A percentile compares a stretch with the other conserved stretches of the same genome.
These are phyloP conservation scores for Lumbricus terrestris DNA, from an alignment of 2,888 invertebrate species.

Conservation along the genomic window DNA sequence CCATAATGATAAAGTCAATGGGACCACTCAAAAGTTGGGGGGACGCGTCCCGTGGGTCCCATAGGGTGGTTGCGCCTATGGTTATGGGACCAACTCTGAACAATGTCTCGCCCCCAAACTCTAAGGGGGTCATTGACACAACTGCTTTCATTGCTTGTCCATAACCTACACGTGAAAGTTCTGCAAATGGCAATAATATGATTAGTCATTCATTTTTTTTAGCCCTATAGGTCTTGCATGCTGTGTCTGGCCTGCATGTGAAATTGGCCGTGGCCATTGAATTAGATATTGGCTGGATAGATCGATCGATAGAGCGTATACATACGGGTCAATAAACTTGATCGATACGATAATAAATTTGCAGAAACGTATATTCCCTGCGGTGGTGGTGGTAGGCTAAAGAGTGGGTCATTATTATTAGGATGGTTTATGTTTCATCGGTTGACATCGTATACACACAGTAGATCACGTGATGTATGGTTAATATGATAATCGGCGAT, in stretches of 20 bases:
- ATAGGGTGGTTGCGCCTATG: no score
- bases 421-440: neutral
- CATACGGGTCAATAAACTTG: neutral
- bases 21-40: no score
- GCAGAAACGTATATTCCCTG: neutral
- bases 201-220: neutral
- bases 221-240: neutral
- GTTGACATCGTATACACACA: neutral
- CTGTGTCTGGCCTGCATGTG: no score
- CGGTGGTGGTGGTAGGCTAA: no score
- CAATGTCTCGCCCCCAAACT: neutral
- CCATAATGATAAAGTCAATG: no score
- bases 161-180: neutral
- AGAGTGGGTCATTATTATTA: conserved; percentile 3
- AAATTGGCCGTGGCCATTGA: neutral
- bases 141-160: neutral
- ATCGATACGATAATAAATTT: neutral
- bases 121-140: neutral
- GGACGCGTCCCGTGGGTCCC: no score
- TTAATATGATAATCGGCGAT: neutral
- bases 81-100: neutral
- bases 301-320: conserved; percentile 3
- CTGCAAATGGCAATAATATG: neutral
- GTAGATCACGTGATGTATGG: neutral
- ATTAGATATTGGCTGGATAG: neutral